Percentiles rank a stretch among this genome's conserved stretches.
These are phyloP conservation scores for Cheirogaleus medius DNA, from an alignment of 2,113 vertebrate species.

Conservation along the genomic window DNA sequence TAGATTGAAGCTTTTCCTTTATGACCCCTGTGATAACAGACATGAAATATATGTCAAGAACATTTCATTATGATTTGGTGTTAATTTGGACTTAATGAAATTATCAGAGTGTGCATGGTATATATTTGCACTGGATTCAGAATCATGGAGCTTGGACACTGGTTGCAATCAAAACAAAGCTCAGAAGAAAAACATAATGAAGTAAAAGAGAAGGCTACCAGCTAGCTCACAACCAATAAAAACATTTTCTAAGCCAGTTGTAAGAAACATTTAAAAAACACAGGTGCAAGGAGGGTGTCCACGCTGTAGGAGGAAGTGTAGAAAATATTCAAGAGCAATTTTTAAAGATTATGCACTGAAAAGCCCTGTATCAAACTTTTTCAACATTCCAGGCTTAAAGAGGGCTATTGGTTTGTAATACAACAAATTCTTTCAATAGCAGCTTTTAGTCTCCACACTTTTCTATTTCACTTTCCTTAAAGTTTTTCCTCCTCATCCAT, in stretches of 20 bases:
- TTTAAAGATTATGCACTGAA: not conserved
- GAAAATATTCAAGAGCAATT: not conserved
- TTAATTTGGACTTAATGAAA: not conserved
- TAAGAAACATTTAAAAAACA: conserved; percentile 9
- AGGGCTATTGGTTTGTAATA: not conserved
- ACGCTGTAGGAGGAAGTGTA: not conserved
- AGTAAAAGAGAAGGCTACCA: not conserved
- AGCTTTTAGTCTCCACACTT: not conserved
- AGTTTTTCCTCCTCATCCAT: not conserved
- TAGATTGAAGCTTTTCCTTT: not conserved
- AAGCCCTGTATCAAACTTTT: not conserved
- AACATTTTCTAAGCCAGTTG: conserved; percentile 4
- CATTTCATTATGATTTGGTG: not conserved
- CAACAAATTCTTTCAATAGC: not conserved
- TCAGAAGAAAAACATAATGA: conserved; percentile 17
- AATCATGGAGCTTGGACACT: not conserved
- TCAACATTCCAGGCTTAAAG: not conserved
- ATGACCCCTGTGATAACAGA: not conserved
- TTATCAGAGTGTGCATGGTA: not conserved
- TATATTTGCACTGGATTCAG: not conserved
- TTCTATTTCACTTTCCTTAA: not conserved
- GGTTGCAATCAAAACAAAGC: conserved; percentile 26
- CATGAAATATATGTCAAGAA: not conserved
- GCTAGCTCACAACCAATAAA: conserved; percentile 5
- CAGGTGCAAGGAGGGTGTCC: conserved; percentile 29